Evolutionary conservation across 2,113 vertebrate species (phyloP), one percentile per base, ranked within the genome.

Genomic region (Psittacula cyanocephala): DNA sequence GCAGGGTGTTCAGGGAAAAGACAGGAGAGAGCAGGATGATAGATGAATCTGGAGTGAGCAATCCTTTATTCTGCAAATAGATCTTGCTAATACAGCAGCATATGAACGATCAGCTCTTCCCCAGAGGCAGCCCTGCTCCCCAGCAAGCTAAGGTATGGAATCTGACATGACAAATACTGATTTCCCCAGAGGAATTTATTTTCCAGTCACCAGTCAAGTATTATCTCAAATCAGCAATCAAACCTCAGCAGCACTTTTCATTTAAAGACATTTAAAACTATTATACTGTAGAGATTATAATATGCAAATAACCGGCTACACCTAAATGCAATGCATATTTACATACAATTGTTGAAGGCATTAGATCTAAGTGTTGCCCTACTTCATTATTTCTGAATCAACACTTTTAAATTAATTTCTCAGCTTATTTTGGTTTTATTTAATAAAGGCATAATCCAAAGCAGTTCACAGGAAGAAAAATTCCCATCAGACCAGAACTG

Each of bases 131-230:
- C 17, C 5, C 60, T 62, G 50, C 53, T 41, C 37, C 68, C 53
- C 44, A 83, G 4, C 22, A 55, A 65, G 91, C 7, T 5, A 70
- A 81, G 68, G 52, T 59, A 88, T 47, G 31, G 59, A 87, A 76
- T 55, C 63, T 64, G 70, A 88, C 90, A 78, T 11, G 91, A 95
- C 31, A 87, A 95, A 91, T 89, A 91, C 33, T 86, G 84, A 94
- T 80, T 91, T 65, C 67, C 74, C 67, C 46, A 11, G 28, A 81
- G 88, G 76, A 83, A 86, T 94, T 94, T 68, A 41, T 91, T 96
- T 96, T 88, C 76, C 64, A 78, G 75, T 76, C 76, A 83, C 60
- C 74, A 71, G 46, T 53, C 39, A 89, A 85, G 24, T 83, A 81
- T 62, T 93, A 83, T 20, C 55, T 91, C 71, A 86, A 96, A 89